A percentile compares a stretch with the other conserved stretches of the same genome.
These are phyloP conservation scores for Athalia circularis DNA, from an alignment of 2,888 invertebrate species.

Conservation along the genomic window DNA sequence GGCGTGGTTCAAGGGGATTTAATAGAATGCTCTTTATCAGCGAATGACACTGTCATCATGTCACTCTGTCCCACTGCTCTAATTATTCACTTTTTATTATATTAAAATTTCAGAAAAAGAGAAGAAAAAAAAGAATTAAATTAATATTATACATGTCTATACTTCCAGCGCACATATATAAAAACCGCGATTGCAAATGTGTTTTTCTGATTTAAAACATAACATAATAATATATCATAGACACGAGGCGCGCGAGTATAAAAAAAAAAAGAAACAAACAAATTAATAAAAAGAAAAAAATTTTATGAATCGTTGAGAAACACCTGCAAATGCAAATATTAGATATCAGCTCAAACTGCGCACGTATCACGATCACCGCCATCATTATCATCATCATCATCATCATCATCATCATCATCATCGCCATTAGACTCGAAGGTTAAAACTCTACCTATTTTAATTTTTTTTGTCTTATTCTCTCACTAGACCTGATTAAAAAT, in stretches of 20 bases:
- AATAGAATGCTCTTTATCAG: conserved; percentile 21
- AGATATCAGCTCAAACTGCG: conserved; percentile 22
- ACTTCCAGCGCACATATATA: not conserved
- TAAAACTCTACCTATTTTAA: not conserved
- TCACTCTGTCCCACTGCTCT: conserved; percentile 35
- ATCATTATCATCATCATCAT: too few relatives aligned
- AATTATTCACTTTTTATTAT: not conserved
- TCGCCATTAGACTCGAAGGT: conserved; percentile 5
- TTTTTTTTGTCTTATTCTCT: not conserved
- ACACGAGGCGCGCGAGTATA: not conserved
- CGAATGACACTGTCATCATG: conserved; percentile 22
- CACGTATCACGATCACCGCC: not conserved
- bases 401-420: not conserved
- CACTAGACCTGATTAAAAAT: not conserved
- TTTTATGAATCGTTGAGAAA: conserved; percentile 28
- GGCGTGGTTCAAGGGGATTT: conserved; percentile 24
- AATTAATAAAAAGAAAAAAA: too few relatives aligned
- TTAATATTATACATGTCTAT: not conserved
- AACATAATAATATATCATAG: not conserved
- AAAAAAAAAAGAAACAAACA: too few relatives aligned
- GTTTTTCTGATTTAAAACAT: conserved; percentile 9
- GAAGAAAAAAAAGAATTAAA: not conserved
- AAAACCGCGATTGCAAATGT: conserved; percentile 11
- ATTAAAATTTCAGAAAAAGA: not conserved
- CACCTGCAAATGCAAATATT: conserved; percentile 32